Base-by-base conservation (phyloP, 2,797 vertebrate genomes). In the Catamblyrhynchus diadema region DNA sequence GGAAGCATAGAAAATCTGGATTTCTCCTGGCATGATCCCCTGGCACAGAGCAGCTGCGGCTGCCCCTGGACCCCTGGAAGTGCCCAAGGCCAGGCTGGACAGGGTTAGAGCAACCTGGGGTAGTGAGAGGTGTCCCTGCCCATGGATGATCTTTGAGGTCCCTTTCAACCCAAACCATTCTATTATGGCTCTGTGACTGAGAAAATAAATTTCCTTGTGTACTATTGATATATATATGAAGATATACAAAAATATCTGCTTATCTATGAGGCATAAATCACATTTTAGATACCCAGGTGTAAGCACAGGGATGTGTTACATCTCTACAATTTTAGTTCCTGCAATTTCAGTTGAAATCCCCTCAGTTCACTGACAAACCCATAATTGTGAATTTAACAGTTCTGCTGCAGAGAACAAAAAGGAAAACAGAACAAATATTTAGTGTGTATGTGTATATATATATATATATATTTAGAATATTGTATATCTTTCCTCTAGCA, bases 31-130 rank as follows among this genome's bases (percentile, higher is more conserved):
- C 33, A 12, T 17, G 10, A 60, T 25, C 25, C 10, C n/a, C n/a
- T 50, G 44, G 64, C 14, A 17, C 42, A 30, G 28, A 30, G 64
- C 1, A 74, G 23, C 24, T 51, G n/a, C 39, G 50, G 28, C n/a
- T 69, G 41, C 12, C n/a, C 21, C 24, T 37, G 56, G 33, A 22
- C 15, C 42, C 32, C 70, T 82, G 27, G 2, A 14, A 33, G 14
- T 33, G 37, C 2, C 20, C 71, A 9, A 22, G 50, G 28, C 20
- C 23, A n/a, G 28, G 20, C 0, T 70, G 35, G 67, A 45, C 0
- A 0, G 45, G 14, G 20, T 73, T 53, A 41, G 50, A 57, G 57
- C 20, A 33, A 0, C 14, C 50, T 39, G 44, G 57, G 14, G 0
- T 2, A 2, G 17, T 3, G 57, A 57, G 10, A 70, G 10, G 0